These are phyloP conservation scores for Epistrophe grossulariae DNA, from an alignment of 2,888 invertebrate species.

Conservation along the genomic window DNA sequence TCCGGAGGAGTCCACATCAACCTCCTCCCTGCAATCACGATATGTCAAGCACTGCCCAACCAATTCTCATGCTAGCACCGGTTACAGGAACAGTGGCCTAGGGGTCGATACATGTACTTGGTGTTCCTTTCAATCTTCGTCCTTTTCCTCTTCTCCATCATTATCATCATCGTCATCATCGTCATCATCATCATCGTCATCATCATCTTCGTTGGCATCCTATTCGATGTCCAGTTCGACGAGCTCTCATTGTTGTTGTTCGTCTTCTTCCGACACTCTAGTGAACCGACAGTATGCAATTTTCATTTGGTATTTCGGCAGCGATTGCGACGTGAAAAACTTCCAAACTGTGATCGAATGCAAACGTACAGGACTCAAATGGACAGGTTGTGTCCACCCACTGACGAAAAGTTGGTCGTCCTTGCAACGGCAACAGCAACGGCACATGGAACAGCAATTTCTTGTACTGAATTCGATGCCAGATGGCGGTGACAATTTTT, in stretches of 20 bases:
- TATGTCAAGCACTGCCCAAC: slow-evolving; percentile 55
- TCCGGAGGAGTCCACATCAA: not conserved
- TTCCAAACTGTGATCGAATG: slow-evolving; percentile 81
- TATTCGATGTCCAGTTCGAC: slow-evolving; percentile 65
- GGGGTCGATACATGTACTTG: slow-evolving; percentile 56
- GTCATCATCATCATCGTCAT: slow-evolving; percentile 13
- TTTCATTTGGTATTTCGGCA: slow-evolving; percentile 81
- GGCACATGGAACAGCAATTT: slow-evolving; percentile 59
- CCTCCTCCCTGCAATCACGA: slow-evolving; percentile 41
- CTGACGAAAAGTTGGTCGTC: slow-evolving; percentile 80
- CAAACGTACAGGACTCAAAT: slow-evolving; percentile 79
- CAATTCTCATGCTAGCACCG: slow-evolving; percentile 32
- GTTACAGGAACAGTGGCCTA: slow-evolving; percentile 46
- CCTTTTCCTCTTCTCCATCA: slow-evolving; percentile 34
- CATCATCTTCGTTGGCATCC: slow-evolving; percentile 66
- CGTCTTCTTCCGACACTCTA: slow-evolving; percentile 48
- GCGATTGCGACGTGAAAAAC: slow-evolving; percentile 77
- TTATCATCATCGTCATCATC: slow-evolving; percentile 44
- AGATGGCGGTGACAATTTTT: slow-evolving; percentile 77
- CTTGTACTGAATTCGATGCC: slow-evolving; percentile 53
- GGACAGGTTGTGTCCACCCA: slow-evolving; percentile 81
- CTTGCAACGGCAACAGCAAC: slow-evolving; percentile 71
- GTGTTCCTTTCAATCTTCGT: slow-evolving; percentile 48
- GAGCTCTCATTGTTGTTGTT: slow-evolving; percentile 58
- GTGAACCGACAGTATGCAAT: slow-evolving; percentile 78